Base-by-base conservation (phyloP, 92 coral and sea anemone genomes). In the Paramuricea clavata region DNA sequence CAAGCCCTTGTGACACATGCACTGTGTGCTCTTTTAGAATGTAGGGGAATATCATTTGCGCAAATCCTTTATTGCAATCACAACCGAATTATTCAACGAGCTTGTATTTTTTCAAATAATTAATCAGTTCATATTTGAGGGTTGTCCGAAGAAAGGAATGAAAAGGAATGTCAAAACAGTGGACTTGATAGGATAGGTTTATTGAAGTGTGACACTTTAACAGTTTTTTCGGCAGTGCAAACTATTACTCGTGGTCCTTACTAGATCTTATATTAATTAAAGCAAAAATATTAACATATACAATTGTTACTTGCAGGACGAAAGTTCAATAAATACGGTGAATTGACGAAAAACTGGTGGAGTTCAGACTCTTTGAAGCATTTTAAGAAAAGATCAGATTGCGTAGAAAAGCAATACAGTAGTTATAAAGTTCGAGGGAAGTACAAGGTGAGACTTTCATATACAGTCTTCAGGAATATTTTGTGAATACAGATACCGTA, bases 331-430 rank as follows among this genome's bases (percentile, higher is more conserved):
- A 97, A 97, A 54, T 89, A 93, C 72, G 99, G 99, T 32, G 99
- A 97, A 78, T 84, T 97, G 13, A 93, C 99, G n/a, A 91, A 93
- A 25, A 93, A 93, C 80, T 97, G 99, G 99, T 97, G 99, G 99
- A 86, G 91, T 17, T 85, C 89, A 36, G 75, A 74, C 9, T 92
- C 99, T 35, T 85, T 97, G 52, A 87, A 89, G 41, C 97, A 91
- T 16, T 97, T 97, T 70, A 86, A 87, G n/a, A 64, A 71, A n/a
- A 94, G 95, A 67, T 95, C 99, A 13, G 89, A 97, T 56, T 97
- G 99, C 62, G 89, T 97, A 27, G 92, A 94, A 80, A 91, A 91
- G 31, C 99, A 97, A 83, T 97, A 97, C 65, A 90, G 94, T 17
- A 83, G 87, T 67, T 97, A 97, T 85, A 92, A 92, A 89, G 99